phyloP scores from a whole-genome alignment of 2,888 invertebrate species.

The Cynaeus angustus region DNA sequence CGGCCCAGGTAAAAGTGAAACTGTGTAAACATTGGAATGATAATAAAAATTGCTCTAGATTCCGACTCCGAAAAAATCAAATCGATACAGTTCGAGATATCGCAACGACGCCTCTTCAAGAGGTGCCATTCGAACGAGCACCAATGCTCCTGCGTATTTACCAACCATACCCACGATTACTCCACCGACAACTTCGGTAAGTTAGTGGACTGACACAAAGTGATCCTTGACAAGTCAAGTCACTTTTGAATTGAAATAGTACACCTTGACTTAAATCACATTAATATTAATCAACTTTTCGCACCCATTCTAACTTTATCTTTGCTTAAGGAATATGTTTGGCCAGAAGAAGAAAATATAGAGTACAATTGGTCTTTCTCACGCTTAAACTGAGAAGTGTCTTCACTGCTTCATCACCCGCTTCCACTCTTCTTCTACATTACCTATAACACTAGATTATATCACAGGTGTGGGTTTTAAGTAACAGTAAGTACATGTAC shows the following conservation, averaged over 20 bases:
- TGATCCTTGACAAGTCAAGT: constrained; percentile 36
- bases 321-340: constrained; percentile 69
- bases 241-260: constrained; percentile 64
- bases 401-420: constrained; percentile 54
- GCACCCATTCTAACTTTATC: constrained; percentile 56
- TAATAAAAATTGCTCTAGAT: constrained; percentile 52
- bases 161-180: constrained; percentile 75
- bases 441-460: constrained; percentile 42
- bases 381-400: constrained; percentile 61
- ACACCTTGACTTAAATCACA: constrained; percentile 62
- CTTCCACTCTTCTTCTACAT: constrained; percentile 53
- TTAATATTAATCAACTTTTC: constrained; percentile 47
- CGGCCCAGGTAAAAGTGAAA: constrained; percentile 43
- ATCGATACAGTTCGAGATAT: constrained; percentile 77
- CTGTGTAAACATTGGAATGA: constrained; percentile 22
- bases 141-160: constrained; percentile 77
- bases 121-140: constrained; percentile 69
- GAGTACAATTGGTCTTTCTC: constrained; percentile 68
- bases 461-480: constrained; percentile 52
- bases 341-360: constrained; percentile 66
- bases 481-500: constrained; percentile 51
- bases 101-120: constrained; percentile 68
- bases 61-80: constrained; percentile 70
- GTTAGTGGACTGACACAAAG: constrained; percentile 49
- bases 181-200: constrained; percentile 59